phyloP scores from a whole-genome alignment of 1,140 invertebrate genomes.

The Scaptomyza montana region DNA sequence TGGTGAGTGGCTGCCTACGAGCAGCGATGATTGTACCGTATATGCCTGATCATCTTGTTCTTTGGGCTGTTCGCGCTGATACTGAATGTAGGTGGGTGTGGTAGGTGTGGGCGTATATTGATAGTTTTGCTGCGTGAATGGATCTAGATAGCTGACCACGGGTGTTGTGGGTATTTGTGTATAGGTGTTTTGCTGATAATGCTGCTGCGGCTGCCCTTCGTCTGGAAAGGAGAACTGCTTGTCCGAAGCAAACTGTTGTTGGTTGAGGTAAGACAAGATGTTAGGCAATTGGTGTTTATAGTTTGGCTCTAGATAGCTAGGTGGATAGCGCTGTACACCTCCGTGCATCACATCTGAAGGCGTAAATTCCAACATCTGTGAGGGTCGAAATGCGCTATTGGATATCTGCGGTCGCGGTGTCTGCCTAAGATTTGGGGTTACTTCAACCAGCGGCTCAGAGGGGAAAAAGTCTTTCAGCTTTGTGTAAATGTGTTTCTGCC shows the following conservation, averaged over 20 bases:
- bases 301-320: slow-evolving; percentile 69
- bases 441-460: slow-evolving; percentile 50
- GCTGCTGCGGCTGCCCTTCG: slow-evolving; percentile 10
- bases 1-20: slow-evolving; percentile 64
- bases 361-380: slow-evolving; percentile 76
- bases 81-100: slow-evolving; percentile 48
- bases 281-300: slow-evolving; percentile 64
- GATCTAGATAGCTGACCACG: slow-evolving; percentile 74
- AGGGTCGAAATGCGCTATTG: slow-evolving; percentile 63
- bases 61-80: slow-evolving; percentile 49
- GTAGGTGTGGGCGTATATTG: slow-evolving; percentile 55
- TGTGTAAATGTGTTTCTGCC: slow-evolving; percentile 54
- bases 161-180: slow-evolving; percentile 69
- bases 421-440: not conserved
- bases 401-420: slow-evolving; percentile 18
- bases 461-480: slow-evolving; percentile 75
- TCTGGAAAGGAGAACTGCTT: slow-evolving; percentile 70
- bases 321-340: slow-evolving; percentile 59
- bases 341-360: slow-evolving; percentile 66
- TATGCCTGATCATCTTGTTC: slow-evolving; percentile 63
- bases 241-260: slow-evolving; percentile 50
- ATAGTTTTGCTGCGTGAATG: slow-evolving; percentile 77
- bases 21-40: slow-evolving; percentile 75
- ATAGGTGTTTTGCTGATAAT: slow-evolving; percentile 14
- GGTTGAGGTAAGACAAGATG: slow-evolving; percentile 20